Base-by-base conservation (phyloP, 2,888 invertebrate genomes). In the Platynereis dumerilii region DNA sequence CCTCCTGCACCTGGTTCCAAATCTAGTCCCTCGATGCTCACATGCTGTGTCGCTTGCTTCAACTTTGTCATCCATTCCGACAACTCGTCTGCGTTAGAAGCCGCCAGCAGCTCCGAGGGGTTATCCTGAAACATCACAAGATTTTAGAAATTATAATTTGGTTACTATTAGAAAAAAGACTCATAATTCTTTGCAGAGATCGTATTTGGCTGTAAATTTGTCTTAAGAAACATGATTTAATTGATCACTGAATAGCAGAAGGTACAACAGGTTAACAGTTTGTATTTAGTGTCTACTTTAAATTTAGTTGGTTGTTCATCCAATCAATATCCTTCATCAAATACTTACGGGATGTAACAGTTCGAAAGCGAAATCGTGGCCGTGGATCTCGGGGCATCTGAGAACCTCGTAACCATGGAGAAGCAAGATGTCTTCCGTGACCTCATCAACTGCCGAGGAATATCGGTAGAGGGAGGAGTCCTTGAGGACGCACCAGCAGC, bases 381-480 rank as follows among this genome's bases (percentile, higher is more conserved):
- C 48, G n/a, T n/a, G 3, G 5, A 48, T n/a, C n/a, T 48, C 22
- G 3, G 48, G 48, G 20, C n/a, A n/a, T 22, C 22, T 22, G 3
- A 48, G n/a, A n/a, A 48, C 48, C n/a, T 48, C 48, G 17, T 48
- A 48, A 48, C 48, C 48, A 20, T 22, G 20, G 48, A 48, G 48
- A n/a, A 20, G 20, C 48, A 48, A n/a, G 22, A 48, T 48, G 22
- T 48, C 48, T n/a, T 48, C 48, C 7, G 48, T 48, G 48, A 22
- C 48, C 3, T 48, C 48, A 48, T 48, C 48, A 7, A 48, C 22
- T 5, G 48, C 7, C 48, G n/a, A 5, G 7, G n/a, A 20, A 48
- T 48, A 48, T 20, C 48, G 7, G 22, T 20, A 48, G 7, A 48
- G 17, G 20, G n/a, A 20, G n/a, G 7, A 10, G 22, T 48, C 48